phyloP scores from a whole-genome alignment of 2,113 vertebrate genomes.

The Sinosuthora webbiana region DNA sequence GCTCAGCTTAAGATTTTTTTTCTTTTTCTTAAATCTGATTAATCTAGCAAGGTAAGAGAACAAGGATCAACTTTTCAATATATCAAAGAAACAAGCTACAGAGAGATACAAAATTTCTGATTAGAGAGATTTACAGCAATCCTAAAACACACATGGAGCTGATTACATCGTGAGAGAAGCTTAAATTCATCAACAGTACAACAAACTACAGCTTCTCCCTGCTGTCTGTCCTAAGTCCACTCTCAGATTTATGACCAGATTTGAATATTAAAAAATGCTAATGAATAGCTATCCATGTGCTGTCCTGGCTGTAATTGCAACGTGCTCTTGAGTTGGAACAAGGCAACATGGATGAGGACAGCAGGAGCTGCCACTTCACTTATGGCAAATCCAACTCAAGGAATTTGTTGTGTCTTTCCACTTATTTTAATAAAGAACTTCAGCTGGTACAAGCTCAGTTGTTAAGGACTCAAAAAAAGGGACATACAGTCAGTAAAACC shows the following conservation, averaged over 20 bases:
- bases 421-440: not conserved
- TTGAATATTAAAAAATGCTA: not conserved
- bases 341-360: not conserved
- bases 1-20: slow-evolving; percentile 34
- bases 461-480: not conserved
- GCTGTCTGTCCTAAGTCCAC: not conserved
- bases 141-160: slow-evolving; percentile 37
- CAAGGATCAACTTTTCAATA: slow-evolving; percentile 48
- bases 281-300: not conserved
- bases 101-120: slow-evolving; percentile 23
- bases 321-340: not conserved
- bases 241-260: not conserved
- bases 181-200: not conserved
- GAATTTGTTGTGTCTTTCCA: not conserved
- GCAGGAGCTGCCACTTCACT: not conserved
- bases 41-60: slow-evolving; percentile 50
- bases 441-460: not conserved
- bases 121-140: slow-evolving; percentile 53
- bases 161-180: slow-evolving; percentile 4
- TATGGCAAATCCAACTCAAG: accelerated
- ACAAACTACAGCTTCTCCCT: not conserved
- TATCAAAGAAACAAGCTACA: not conserved
- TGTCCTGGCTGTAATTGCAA: not conserved
- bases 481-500: not conserved
- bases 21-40: slow-evolving; percentile 27